phyloP scores from a whole-genome alignment of 2,797 vertebrate species.

The Scyliorhinus canicula region DNA sequence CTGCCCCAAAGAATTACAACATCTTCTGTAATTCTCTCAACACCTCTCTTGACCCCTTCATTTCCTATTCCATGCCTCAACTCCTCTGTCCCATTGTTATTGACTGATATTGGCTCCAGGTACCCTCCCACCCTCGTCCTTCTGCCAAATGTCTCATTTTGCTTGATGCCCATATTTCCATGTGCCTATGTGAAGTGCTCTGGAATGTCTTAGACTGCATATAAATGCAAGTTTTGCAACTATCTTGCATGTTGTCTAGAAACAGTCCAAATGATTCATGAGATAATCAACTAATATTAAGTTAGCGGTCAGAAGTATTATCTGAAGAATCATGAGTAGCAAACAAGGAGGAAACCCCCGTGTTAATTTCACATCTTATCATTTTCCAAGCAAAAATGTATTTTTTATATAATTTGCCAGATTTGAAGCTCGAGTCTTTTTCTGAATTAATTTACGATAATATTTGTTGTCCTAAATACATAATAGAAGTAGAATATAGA shows the following conservation, averaged over 20 bases:
- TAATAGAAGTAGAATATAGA: neutral
- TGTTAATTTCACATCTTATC: neutral
- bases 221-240: neutral
- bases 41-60: neutral
- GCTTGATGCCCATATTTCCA: neutral
- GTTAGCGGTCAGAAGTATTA: neutral
- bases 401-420: neutral
- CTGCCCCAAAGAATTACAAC: no score
- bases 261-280: neutral
- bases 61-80: neutral
- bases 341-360: neutral
- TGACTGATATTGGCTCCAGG: neutral
- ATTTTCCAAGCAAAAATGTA: neutral
- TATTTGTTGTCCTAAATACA: neutral
- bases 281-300: neutral
- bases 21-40: neutral
- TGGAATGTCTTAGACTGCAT: neutral
- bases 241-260: neutral
- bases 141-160: neutral
- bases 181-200: neutral
- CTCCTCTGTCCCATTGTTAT: neutral
- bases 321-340: neutral
- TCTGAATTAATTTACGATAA: neutral
- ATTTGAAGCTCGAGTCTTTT: neutral
- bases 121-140: neutral